Evolutionary conservation across 1,140 invertebrate genomes (phyloP), one percentile per base, ranked within the genome.

Genomic region (Drosophila varians): DNA sequence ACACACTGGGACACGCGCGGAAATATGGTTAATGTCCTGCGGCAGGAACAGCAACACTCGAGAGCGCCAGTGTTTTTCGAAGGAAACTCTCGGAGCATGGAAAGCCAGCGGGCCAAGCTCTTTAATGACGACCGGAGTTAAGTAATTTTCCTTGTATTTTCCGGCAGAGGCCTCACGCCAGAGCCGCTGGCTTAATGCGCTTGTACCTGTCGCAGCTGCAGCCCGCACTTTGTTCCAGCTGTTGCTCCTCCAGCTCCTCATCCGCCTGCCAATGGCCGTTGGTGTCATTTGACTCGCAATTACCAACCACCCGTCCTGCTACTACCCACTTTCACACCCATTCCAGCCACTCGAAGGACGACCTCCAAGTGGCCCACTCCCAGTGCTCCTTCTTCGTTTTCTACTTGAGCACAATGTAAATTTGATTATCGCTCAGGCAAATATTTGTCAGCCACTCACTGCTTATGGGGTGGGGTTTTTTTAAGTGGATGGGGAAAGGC

Each of bases 401-500:
- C 65, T 64, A 80, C 77, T 82, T 77, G 52, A 71, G 61, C 56
- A 65, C 86, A 86, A 86, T 86, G 82, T 86, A 86, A 87, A 87
- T 87, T 87, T 87, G 82, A 87, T 87, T 87, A 87, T 82, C 77
- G 69, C 53, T 62, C 74, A 12, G 47, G 77, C 65, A 87, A 87
- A 87, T 87, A 87, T 87, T 86, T 87, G 77, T 61, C 49, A 46
- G 58, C 45, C 47, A 47, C 74, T 51, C 49, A 57, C 57, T 54
- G 34, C 40, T 42, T 2, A 0, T 0, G 12, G 16, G 38, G 38
- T 14, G 52, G 19, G 36, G 12, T 18, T 38, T 38, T 38, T 38
- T 38, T 38, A 46, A 43, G 38, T 6, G 42, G 47, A 6, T 8
- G 45, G 25, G 1, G 36, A 7, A 43, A 16, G 28, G 8, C 31